Conservation (phyloP, 1,140 invertebrate species). For the Diorhabda sublineata region DNA sequence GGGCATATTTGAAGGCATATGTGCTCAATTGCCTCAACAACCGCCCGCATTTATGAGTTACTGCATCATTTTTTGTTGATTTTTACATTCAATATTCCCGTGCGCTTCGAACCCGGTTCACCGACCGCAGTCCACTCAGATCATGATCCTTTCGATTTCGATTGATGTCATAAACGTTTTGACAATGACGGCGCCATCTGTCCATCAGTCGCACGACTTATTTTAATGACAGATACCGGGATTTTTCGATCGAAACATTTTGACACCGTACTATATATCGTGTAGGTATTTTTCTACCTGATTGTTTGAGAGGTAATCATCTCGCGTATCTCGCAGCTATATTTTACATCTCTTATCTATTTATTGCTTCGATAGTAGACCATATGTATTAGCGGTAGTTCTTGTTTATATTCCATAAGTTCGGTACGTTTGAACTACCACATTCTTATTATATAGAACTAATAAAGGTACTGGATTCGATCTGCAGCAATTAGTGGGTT, state of each 20-base stretch:
- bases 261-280: background rate
- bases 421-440: constrained; percentile 20
- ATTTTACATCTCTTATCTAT: constrained; percentile 40
- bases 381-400: constrained; percentile 14
- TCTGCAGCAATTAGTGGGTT: constrained; percentile 41
- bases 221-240: too few species aligned
- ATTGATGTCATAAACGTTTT: too few species aligned
- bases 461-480: constrained; percentile 38
- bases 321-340: constrained; percentile 29
- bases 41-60: too few species aligned
- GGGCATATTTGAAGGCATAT: too few species aligned
- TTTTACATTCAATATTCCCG: too few species aligned
- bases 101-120: too few species aligned
- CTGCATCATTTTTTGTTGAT: too few species aligned
- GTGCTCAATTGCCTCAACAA: too few species aligned
- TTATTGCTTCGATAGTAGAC: constrained; percentile 34
- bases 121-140: too few species aligned
- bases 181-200: too few species aligned
- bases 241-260: background rate
- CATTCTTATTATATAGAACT: constrained; percentile 35
- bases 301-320: constrained; percentile 36
- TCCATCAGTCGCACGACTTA: too few species aligned
- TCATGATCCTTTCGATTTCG: too few species aligned
- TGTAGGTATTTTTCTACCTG: constrained; percentile 18
- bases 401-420: constrained; percentile 2